A percentile compares a stretch with the other conserved stretches of the same genome.
These are phyloP conservation scores for Formica aserva DNA, from an alignment of 2,888 invertebrate genomes.

Conservation along the genomic window DNA sequence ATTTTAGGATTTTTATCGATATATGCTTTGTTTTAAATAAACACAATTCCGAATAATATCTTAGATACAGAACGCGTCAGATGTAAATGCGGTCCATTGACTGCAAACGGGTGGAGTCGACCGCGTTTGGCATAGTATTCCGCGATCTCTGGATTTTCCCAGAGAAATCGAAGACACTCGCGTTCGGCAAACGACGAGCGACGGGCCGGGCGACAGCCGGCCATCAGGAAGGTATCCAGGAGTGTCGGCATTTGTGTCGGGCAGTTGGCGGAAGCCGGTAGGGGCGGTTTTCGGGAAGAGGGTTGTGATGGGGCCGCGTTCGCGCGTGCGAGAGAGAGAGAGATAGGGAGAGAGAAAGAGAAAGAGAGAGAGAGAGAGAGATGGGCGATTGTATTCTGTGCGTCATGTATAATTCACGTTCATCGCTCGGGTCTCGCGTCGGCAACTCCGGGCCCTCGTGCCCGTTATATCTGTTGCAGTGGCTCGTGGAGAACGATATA, in stretches of 20 bases:
- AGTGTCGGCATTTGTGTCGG: constrained; percentile 72
- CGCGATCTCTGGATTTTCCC: constrained; percentile 43
- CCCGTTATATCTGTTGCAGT: constrained; percentile 78
- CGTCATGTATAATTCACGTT: constrained; percentile 82
- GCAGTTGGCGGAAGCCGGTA: constrained; percentile 69
- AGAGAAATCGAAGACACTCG: constrained; percentile 47
- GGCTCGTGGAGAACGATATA: constrained; percentile 68
- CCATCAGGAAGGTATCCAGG: constrained; percentile 60
- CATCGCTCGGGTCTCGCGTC: constrained; percentile 81
- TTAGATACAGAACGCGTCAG: neutral
- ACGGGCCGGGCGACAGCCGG: constrained; percentile 64
- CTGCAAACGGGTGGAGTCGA: constrained; percentile 1
- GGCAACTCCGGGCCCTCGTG: constrained; percentile 75
- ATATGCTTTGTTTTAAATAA: neutral
- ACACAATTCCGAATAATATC: neutral
- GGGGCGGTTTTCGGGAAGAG: constrained; percentile 73
- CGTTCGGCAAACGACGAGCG: constrained; percentile 50
- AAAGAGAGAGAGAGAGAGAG: constrained; percentile 37
- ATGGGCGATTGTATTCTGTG: constrained; percentile 82
- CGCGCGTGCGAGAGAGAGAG: constrained; percentile 20
- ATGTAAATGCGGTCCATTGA: constrained; percentile 21
- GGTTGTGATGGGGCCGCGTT: constrained; percentile 61
- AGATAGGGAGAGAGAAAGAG: neutral
- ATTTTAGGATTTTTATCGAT: neutral
- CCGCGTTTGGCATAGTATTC: neutral